Evolutionary conservation across 1,140 invertebrate species (phyloP).

Genomic region (Uloborus diversus): DNA sequence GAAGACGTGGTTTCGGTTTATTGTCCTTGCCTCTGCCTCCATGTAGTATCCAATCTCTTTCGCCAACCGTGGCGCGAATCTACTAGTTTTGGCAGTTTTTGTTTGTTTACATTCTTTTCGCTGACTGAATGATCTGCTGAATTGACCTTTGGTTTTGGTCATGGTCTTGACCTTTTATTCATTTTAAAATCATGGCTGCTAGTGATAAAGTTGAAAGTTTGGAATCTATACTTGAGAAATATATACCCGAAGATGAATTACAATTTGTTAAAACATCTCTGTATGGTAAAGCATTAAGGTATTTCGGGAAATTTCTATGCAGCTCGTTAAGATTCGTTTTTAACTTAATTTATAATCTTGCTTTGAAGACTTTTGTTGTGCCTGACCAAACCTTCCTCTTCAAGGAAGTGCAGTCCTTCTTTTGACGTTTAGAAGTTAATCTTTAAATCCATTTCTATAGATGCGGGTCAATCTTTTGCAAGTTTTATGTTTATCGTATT

Average conservation of each 20-base stretch:
- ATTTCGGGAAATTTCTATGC: neutral
- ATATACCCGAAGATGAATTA: conserved; percentile 39
- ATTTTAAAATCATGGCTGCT: neutral
- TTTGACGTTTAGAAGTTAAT: neutral
- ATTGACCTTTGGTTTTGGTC: neutral
- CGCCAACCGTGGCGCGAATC: too few relatives aligned
- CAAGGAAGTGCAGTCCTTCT: neutral
- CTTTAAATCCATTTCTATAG: neutral
- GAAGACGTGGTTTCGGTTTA: too few relatives aligned
- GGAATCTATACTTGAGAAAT: conserved; percentile 30
- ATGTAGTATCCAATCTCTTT: too few relatives aligned
- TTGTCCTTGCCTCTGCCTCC: too few relatives aligned
- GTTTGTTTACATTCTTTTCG: neutral
- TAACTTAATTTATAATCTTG: neutral
- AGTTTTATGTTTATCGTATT: neutral
- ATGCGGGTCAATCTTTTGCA: neutral
- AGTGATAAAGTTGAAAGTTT: conserved; percentile 18
- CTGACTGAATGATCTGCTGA: neutral
- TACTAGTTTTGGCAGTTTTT: too few relatives aligned
- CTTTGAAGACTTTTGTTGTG: neutral
- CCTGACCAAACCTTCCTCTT: neutral
- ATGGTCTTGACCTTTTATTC: neutral
- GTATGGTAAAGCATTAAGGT: conserved; percentile 46
- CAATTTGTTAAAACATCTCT: conserved; percentile 15
- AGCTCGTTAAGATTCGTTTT: neutral